These are phyloP conservation scores for Probosciger aterrimus DNA, from an alignment of 2,113 vertebrate genomes.

Conservation along the genomic window DNA sequence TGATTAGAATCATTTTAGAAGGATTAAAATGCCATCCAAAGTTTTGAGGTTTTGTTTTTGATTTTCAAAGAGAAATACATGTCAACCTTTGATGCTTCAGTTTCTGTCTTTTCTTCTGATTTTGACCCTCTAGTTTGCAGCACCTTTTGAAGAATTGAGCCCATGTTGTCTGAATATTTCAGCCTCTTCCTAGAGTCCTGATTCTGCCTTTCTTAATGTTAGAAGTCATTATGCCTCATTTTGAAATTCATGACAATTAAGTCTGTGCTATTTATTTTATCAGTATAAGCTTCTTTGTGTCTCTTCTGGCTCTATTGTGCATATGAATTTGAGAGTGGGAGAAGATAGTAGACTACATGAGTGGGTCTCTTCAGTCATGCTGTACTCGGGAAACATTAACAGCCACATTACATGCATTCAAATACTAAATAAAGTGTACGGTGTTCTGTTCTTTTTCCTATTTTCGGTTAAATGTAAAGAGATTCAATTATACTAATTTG, in stretches of 20 bases:
- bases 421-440: not conserved
- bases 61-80: not conserved
- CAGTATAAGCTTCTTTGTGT: not conserved
- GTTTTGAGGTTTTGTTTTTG: not conserved
- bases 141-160: not conserved
- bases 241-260: not conserved
- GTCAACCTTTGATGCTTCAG: rapidly evolving
- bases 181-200: not conserved
- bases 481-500: not conserved
- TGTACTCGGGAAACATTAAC: not conserved
- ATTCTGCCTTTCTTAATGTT: not conserved
- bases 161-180: not conserved
- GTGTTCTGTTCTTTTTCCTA: not conserved
- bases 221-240: not conserved
- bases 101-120: not conserved
- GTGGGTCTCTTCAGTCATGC: not conserved
- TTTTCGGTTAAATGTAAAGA: not conserved
- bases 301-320: not conserved
- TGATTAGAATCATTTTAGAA: not conserved
- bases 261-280: not conserved
- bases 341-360: not conserved
- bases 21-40: not conserved
- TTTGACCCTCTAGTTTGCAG: not conserved
- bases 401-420: not conserved
- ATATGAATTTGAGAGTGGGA: not conserved